Base-by-base conservation (phyloP, 2,797 vertebrate species). In the Pipistrellus nathusii region DNA sequence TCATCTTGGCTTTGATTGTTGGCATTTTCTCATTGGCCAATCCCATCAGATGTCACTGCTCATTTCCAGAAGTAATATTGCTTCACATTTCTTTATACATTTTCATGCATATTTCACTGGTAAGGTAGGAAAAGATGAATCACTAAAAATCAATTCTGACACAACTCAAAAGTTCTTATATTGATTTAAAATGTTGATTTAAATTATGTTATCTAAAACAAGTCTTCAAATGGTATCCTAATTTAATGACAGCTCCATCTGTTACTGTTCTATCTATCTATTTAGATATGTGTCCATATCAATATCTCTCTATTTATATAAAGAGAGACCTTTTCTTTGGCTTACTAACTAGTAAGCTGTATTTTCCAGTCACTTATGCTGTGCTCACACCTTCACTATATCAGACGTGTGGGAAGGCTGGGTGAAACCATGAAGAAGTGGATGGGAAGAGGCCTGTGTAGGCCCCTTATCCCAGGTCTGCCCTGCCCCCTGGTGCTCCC, bases 401-500 rank as follows among this genome's bases (percentile, higher is more conserved):
- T 25, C 51, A 46, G 38, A n/a, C 14, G 3, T 1, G 12, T 6
- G 10, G 5, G n/a, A 64, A 68, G 17, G 27, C 78, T 21, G 2
- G 17, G 5, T n/a, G 6, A 25, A 62, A 17, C n/a, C 6, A 4
- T 8, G 10, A 38, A n/a, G 15, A 30, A 6, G 57, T 44, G 2
- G 30, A 21, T 73, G 32, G 75, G n/a, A 14, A 23, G 11, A 35
- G 12, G 51, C n/a, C n/a, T 35, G 32, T 35, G 21, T 30, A 12
- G 12, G 21, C 13, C 32, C 5, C 13, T 27, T 27, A 3, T 48
- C 8, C 44, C 72, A 51, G 72, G 48, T 1, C 2, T 1, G 21
- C 81, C 69, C 84, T 72, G 77, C 93, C 84, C 91, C 27, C 89
- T 95, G 91, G 69, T 78, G 96, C 44, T 17, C 20, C 1, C 7